Base-by-base conservation (phyloP, 2,888 invertebrate genomes). In the Thyatira batis region DNA sequence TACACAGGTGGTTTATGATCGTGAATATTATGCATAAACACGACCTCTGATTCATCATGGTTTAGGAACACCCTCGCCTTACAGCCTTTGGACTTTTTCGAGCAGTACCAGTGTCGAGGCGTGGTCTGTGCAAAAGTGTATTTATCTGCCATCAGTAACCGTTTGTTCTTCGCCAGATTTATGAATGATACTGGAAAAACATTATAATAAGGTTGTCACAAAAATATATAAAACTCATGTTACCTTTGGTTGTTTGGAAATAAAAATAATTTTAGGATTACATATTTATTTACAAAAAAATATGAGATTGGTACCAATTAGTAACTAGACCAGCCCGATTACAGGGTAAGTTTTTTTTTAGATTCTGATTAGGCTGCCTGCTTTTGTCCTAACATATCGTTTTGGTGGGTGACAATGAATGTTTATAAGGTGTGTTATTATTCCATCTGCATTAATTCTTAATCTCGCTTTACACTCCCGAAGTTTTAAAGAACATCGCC, bases 61-160 rank as follows among this genome's bases (percentile, higher is more conserved):
- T 66, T 74, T 1, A 85, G 57, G 51, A 70, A 74, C 2, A 85
- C 66, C 25, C 64, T 76, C 1, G 84, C 85, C 54, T 76, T 80
- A 56, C 85, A 86, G 0, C 82, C 84, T 50, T 78, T 81, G 0
- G 61, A 27, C 53, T 73, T 82, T 54, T 82, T 80, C 0, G 85
- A 85, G 50, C 86, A 85, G 58, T 86, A 86, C 72, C 71, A 85
- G 30, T 81, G 76, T 0, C 73, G 58, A 0, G 64, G 67, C 0
- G 68, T 60, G 0, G 71, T 77, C 21, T 76, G 69, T 0, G 85
- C 76, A 53, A 81, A 86, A 0, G 85, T 84, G 49, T 73, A 85
- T 0, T 69, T 67, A n/a, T 75, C 66, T 0, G 70, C 71, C 84
- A 84, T 84, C 6, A 85, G 58, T 5, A 75, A 33, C 3, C 56